phyloP scores from a whole-genome alignment of 1,140 invertebrate genomes.

The Drosophila ambigua region DNA sequence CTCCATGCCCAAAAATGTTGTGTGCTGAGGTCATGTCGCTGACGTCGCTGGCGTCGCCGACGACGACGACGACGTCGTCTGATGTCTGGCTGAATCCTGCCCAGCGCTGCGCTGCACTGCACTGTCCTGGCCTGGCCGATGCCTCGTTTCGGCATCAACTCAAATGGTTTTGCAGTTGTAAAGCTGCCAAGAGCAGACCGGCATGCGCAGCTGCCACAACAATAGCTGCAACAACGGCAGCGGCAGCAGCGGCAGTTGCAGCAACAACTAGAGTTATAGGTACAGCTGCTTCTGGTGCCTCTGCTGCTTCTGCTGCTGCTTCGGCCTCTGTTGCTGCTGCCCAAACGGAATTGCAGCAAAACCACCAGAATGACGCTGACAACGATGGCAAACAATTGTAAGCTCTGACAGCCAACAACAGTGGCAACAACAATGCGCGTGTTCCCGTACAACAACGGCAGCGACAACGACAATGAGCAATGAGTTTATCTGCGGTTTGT shows the following conservation, averaged over 20 bases:
- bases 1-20: conserved; percentile 47
- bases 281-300: conserved; percentile 42
- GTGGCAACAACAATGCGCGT: conserved; percentile 48
- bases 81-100: conserved; percentile 43
- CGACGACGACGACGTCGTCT: conserved; percentile 34
- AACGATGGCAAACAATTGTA: conserved; percentile 78
- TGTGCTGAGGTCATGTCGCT: conserved; percentile 77
- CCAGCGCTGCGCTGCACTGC: conserved; percentile 17
- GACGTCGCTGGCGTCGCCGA: conserved; percentile 52
- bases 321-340: background rate
- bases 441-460: no score
- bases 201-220: conserved; percentile 44
- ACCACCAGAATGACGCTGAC: conserved; percentile 47
- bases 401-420: conserved; percentile 75
- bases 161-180: conserved; percentile 74
- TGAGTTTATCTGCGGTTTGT: conserved; percentile 27
- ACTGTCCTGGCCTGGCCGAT: conserved; percentile 31
- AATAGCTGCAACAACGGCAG: conserved; percentile 30
- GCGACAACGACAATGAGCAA: conserved; percentile 34
- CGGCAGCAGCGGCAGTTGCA: conserved; percentile 30
- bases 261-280: conserved; percentile 54
- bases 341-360: conserved; percentile 56
- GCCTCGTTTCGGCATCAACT: conserved; percentile 54
- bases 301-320: conserved; percentile 31
- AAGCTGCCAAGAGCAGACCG: conserved; percentile 68